Base-by-base conservation (phyloP, 2,888 invertebrate genomes). In the Drosophila formosana region DNA sequence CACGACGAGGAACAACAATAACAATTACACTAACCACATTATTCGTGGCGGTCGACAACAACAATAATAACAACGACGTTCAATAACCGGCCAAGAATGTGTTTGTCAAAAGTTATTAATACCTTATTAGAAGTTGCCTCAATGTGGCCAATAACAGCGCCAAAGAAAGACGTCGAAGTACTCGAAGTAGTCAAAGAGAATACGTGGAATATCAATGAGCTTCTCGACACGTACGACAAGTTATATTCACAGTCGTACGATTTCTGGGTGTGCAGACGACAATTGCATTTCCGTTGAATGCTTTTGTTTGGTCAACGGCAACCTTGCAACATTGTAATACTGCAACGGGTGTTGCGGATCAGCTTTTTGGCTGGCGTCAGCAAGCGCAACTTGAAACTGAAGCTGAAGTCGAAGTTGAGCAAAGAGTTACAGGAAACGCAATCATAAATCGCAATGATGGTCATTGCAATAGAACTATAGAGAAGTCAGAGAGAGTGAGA, bases 21-120 rank as follows among this genome's bases (percentile, higher is more conserved):
- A 43, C 46, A 66, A 56, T 46, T 18, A 18, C 18, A 1, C 18
- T 18, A 58, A 56, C 30, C 23, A 13, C 30, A 8, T 9, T 32
- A 32, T 7, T 9, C 9, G 3, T 32, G 32, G 32, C 32, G 9
- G 6, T 30, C 7, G 60, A 46, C 46, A 51, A 50, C 26, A 41
- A 58, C 52, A 53, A 66, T 34, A 70, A 52, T 26, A 55, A 46
- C 34, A 34, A 1, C 39, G 8, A 25, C 65, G 55, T 70, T 70
- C 80, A 88, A 80, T 66, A 75, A 75, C 69, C 75, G 53, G 51
- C 46, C 52, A 78, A 56, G 65, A 78, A 72, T 72, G 72, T 76
- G 73, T 67, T 79, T 67, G 84, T 68, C 73, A 82, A 75, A 75
- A 84, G 82, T 75, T 88, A 85, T 84, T 89, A 85, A 89, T 85